Conservation (phyloP, 2,797 vertebrate species). For the Periparus ater region DNA sequence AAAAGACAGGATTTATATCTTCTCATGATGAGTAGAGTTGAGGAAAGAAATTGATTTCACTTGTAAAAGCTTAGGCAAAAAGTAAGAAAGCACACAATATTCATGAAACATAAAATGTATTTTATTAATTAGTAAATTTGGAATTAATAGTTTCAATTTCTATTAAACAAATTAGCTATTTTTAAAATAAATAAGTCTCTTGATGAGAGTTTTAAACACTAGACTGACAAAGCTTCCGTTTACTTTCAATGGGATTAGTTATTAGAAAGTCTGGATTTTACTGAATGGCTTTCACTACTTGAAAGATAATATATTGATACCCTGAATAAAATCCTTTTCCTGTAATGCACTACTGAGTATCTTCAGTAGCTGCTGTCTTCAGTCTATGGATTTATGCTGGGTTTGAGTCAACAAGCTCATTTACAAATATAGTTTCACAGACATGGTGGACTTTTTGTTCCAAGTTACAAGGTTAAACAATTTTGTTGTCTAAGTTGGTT, state of each 20-base stretch:
- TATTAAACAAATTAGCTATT: neutral
- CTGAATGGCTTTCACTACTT: neutral
- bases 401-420: neutral
- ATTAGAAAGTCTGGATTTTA: neutral
- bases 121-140: neutral
- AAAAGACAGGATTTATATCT: slow-evolving; percentile 14
- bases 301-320: neutral
- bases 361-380: neutral
- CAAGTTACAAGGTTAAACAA: neutral
- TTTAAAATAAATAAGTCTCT: neutral
- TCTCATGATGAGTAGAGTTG: neutral
- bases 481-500: neutral
- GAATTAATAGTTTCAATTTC: neutral
- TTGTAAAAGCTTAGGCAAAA: neutral
- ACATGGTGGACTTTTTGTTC: neutral
- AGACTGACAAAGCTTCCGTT: neutral
- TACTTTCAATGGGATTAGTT: neutral
- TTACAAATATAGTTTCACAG: neutral
- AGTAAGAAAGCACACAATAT: neutral
- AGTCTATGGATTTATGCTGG: neutral
- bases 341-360: neutral
- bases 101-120: neutral
- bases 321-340: neutral
- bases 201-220: neutral
- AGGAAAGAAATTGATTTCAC: neutral